Evolutionary conservation across 2,888 invertebrate genomes (phyloP).

Genomic region (Macrosoma leucophasiata): DNA sequence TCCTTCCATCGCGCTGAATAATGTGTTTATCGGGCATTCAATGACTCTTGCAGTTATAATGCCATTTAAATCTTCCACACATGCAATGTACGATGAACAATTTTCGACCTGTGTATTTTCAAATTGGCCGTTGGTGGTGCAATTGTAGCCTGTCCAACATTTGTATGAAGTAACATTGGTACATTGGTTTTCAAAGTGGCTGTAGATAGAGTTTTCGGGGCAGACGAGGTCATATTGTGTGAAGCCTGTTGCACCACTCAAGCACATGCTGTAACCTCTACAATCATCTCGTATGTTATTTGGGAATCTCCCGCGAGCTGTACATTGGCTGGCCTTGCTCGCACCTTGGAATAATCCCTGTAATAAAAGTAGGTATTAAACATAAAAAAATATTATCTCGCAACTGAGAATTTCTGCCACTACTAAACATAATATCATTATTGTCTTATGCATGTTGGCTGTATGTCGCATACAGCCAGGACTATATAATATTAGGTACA

Average conservation of each 20-base stretch:
- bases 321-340: conserved; percentile 39
- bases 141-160: conserved; percentile 44
- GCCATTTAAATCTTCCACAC: conserved; percentile 41
- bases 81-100: conserved; percentile 46
- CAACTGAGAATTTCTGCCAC: no score
- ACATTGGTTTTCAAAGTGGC: conserved; percentile 51
- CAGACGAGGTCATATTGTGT: conserved; percentile 51
- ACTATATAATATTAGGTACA: no score
- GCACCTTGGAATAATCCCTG: conserved; percentile 43
- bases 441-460: no score
- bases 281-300: conserved; percentile 47
- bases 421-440: no score
- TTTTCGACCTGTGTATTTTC: conserved; percentile 28
- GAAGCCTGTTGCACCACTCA: conserved; percentile 38
- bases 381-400: no score
- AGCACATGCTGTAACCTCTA: conserved; percentile 56
- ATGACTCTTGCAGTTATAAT: conserved; percentile 44
- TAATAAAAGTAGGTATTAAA: no score
- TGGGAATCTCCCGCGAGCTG: conserved; percentile 48
- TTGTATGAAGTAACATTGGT: conserved; percentile 51
- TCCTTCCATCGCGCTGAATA: conserved; percentile 34
- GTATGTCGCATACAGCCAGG: no score
- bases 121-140: conserved; percentile 40
- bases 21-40: conserved; percentile 37
- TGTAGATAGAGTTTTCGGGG: conserved; percentile 50